Percentiles rank a stretch among this genome's conserved stretches.
These are phyloP conservation scores for Formicarius rufipectus DNA, from an alignment of 2,113 vertebrate species.

Conservation along the genomic window DNA sequence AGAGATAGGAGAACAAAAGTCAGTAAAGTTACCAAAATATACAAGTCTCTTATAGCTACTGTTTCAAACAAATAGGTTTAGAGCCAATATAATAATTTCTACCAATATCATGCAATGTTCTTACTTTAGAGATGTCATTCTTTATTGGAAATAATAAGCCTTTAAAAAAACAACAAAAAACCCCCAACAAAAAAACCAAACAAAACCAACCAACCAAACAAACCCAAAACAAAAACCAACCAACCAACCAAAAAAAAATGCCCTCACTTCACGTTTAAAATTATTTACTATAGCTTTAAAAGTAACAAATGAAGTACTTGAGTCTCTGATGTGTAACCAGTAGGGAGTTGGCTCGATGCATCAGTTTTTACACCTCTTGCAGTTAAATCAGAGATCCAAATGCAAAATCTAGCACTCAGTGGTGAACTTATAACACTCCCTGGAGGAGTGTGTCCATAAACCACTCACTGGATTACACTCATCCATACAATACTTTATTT, in stretches of 20 bases:
- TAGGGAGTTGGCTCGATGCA: slow-evolving; percentile 59
- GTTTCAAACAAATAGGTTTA: slow-evolving; percentile 27
- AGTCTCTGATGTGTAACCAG: slow-evolving; percentile 56
- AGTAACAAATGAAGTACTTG: slow-evolving; percentile 49
- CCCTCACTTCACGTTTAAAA: not conserved
- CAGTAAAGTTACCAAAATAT: slow-evolving; percentile 24
- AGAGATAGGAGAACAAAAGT: not conserved
- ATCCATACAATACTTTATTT: slow-evolving; percentile 47
- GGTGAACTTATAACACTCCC: slow-evolving; percentile 67
- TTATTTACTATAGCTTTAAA: slow-evolving; percentile 60
- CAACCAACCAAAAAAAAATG: accelerated
- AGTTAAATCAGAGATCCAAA: slow-evolving; percentile 69
- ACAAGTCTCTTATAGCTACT: slow-evolving; percentile 19
- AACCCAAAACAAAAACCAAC: no score
- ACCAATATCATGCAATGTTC: not conserved
- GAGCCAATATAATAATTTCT: slow-evolving; percentile 17
- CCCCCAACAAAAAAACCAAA: no score
- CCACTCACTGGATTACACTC: slow-evolving; percentile 59
- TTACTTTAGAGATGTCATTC: not conserved
- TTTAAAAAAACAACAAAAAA: not conserved
- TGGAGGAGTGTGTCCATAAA: slow-evolving; percentile 68
- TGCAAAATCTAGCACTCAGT: slow-evolving; percentile 66
- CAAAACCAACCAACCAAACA: no score
- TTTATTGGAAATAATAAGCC: not conserved
- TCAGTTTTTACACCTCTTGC: slow-evolving; percentile 67